A percentile compares a stretch with the other conserved stretches of the same genome.
Evolutionary conservation across 1,140 invertebrate species (phyloP).

Genomic region (Planococcus citri): DNA sequence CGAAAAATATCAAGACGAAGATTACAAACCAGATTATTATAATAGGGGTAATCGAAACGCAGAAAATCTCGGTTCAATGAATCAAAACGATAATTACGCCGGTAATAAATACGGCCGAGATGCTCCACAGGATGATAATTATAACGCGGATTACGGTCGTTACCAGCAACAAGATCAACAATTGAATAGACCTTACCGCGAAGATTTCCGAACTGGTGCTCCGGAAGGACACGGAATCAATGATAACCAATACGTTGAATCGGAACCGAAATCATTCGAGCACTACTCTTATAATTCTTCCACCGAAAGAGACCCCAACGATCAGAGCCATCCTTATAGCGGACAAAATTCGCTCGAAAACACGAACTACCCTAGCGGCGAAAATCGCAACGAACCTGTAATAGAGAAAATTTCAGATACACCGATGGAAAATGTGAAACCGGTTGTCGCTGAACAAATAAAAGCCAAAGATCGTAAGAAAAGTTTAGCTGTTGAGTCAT

Average conservation of each 20-base stretch:
- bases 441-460: neutral
- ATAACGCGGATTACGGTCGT: neutral
- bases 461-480: neutral
- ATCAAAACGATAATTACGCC: neutral
- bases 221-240: neutral
- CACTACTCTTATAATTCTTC: neutral
- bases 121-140: neutral
- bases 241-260: neutral
- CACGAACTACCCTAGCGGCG: neutral
- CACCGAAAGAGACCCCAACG: neutral
- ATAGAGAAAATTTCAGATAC: neutral
- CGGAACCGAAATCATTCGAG: neutral
- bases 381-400: neutral
- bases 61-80: neutral
- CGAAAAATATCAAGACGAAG: neutral
- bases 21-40: neutral
- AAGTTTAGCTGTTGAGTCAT: neutral
- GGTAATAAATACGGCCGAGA: neutral
- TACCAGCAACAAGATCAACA: neutral
- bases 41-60: neutral
- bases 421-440: neutral
- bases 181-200: neutral
- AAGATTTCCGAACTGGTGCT: neutral
- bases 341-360: neutral
- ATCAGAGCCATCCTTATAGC: neutral